Percentiles rank a stretch among this genome's conserved stretches.
phyloP scores from a whole-genome alignment of 2,797 vertebrate species.

The Eospalax fontanierii region DNA sequence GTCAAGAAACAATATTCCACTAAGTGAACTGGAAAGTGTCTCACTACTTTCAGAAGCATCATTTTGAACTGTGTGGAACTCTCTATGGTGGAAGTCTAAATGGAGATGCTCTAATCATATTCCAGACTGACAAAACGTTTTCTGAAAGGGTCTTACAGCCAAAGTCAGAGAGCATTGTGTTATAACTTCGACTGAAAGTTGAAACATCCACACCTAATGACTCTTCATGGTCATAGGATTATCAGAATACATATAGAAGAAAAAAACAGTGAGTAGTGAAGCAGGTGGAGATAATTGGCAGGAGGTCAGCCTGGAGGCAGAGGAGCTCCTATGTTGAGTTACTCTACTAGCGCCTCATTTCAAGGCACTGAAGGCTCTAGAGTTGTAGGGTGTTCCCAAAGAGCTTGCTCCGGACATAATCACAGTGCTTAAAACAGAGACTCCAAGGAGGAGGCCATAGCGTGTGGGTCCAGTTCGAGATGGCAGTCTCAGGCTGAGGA shows the following conservation, averaged over 20 bases:
- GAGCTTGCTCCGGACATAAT: background rate
- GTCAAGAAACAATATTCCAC: slow-evolving; percentile 78
- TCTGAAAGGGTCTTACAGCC: slow-evolving; percentile 60
- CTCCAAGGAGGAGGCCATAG: too few species aligned
- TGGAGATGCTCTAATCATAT: slow-evolving; percentile 47
- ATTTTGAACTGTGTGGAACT: slow-evolving; percentile 68
- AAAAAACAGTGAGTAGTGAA: background rate
- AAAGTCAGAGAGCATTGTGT: slow-evolving; percentile 42
- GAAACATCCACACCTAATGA: slow-evolving; percentile 37
- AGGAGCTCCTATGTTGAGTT: slow-evolving; percentile 1
- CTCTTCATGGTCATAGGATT: slow-evolving; percentile 50
- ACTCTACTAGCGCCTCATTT: slow-evolving; percentile 39
- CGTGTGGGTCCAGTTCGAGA: too few species aligned
- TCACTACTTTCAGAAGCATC: slow-evolving; percentile 67
- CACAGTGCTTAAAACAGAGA: slow-evolving; percentile 36
- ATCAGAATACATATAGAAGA: slow-evolving; percentile 68
- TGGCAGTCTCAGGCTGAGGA: too few species aligned
- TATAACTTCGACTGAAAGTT: slow-evolving; percentile 65
- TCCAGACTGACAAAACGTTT: slow-evolving; percentile 10
- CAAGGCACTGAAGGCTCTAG: background rate
- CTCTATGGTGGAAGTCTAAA: background rate
- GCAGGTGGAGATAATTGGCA: slow-evolving; percentile 75
- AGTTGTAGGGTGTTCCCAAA: slow-evolving; percentile 12
- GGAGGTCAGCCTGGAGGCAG: slow-evolving; percentile 43
- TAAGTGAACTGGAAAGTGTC: slow-evolving; percentile 70